Evolutionary conservation across 2,888 invertebrate genomes (phyloP).

Genomic region (Smittia aterrima): DNA sequence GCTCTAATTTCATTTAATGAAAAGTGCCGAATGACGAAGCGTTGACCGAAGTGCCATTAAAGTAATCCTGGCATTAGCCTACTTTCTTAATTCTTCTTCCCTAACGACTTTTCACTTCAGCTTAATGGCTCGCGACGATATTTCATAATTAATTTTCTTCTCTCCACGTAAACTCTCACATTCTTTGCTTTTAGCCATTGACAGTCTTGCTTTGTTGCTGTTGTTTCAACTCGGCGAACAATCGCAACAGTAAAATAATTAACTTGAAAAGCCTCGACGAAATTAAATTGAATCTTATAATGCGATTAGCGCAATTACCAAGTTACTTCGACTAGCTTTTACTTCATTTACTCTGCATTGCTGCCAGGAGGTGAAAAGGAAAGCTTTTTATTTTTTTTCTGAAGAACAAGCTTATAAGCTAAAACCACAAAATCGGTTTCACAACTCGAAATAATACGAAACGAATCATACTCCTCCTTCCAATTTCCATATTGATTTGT

Average conservation of each 20-base stretch:
- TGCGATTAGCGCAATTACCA: slow-evolving; percentile 14
- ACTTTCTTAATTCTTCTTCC: background rate
- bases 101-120: background rate
- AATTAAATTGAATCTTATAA: slow-evolving; percentile 33
- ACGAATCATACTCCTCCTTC: background rate
- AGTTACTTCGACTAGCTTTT: background rate
- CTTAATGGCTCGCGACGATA: background rate
- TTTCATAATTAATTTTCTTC: slow-evolving; percentile 5
- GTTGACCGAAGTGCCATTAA: slow-evolving; percentile 7
- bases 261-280: slow-evolving; percentile 1
- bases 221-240: too few relatives aligned
- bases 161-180: too few relatives aligned
- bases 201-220: too few relatives aligned
- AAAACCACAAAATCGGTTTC: background rate
- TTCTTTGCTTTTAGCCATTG: background rate
- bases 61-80: slow-evolving; percentile 24
- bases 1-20: too few relatives aligned
- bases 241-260: slow-evolving; percentile 12
- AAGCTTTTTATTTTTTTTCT: too few relatives aligned
- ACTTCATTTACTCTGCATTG: background rate
- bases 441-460: background rate
- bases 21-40: background rate
- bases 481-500: background rate
- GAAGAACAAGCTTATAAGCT: background rate
- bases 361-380: background rate